phyloP scores from a whole-genome alignment of 92 coral and sea anemone genomes.

The Palythoa caribaeorum region DNA sequence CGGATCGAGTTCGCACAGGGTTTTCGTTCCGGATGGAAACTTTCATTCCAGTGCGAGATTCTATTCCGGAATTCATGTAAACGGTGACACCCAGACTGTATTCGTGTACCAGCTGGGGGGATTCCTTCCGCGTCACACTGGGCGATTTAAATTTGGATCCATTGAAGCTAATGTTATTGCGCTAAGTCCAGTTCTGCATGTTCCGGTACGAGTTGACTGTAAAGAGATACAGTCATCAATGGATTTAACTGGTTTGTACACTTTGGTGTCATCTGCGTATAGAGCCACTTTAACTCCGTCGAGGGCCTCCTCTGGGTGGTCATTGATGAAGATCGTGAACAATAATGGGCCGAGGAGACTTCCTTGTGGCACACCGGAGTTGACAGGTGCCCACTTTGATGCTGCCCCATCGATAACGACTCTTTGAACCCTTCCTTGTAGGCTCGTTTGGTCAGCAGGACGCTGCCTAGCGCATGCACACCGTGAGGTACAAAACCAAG shows the following conservation, averaged over 20 bases:
- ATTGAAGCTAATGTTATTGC: too few species aligned
- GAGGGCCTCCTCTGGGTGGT: not conserved
- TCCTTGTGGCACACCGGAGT: not conserved
- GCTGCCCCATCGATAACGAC: too few species aligned
- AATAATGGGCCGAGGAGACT: not conserved
- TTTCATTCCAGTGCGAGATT: slow-evolving; percentile 16
- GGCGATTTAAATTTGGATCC: not conserved
- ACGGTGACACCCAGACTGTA: not conserved
- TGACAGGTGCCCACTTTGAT: slow-evolving; percentile 5
- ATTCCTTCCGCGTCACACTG: not conserved
- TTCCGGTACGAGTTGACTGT: not conserved
- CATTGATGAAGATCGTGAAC: slow-evolving; percentile 3
- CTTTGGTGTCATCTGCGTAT: not conserved
- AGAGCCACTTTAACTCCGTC: not conserved
- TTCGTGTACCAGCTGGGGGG: not conserved
- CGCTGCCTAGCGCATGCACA: too few species aligned
- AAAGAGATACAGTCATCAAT: not conserved
- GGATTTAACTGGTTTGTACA: not conserved
- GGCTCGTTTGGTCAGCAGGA: too few species aligned
- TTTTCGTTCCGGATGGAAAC: slow-evolving; percentile 9
- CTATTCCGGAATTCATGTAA: not conserved
- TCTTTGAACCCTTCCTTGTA: too few species aligned
- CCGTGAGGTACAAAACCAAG: too few species aligned
- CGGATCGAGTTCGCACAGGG: too few species aligned
- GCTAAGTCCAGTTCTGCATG: not conserved